Base-by-base conservation (phyloP, 2,888 invertebrate genomes). In the Dryomyza anilis region DNA sequence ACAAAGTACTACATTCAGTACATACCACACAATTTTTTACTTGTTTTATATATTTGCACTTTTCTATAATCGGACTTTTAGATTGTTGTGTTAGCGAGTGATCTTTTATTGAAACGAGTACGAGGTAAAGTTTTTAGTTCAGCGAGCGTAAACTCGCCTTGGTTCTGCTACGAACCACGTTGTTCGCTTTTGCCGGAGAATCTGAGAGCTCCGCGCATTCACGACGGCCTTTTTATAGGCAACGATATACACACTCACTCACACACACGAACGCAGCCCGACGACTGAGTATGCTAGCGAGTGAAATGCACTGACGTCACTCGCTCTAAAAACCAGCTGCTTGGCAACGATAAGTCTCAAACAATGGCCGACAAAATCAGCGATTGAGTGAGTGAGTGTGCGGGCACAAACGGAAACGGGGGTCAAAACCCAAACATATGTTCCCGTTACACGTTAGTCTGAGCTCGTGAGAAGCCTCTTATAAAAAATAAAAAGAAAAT, bases 301-400 rank as follows among this genome's bases (percentile, higher is more conserved):
- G 63, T 58, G 55, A 58, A 63, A 59, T 27, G 21, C 19, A 43
- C 29, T 64, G 64, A 64, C 64, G 64, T 64, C 64, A 66, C 65
- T 23, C 59, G 43, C 50, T 25, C 62, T 65, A 50, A 29, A 57
- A 55, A 55, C 45, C 60, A 52, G 50, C 48, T 60, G 59, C 50
- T 50, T 60, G 30, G 19, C 30, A 21, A 45, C 16, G 16, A 12
- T 10, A 55, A 33, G 21, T 3, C 21, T 7, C n/a, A 19, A 30
- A 33, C 8, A 55, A 30, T 48, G 36, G 19, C 46, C 46, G 48
- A 33, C 2, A 30, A 48, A 56, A 21, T 27, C 12, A 33, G 16
- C 14, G 52, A 58, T 39, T 29, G 25, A 36, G 43, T 10, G 39
- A 19, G 25, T 2, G 27, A 10, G 25, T 8, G 27, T 5, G 52